Percentiles rank a stretch among this genome's conserved stretches.
Evolutionary conservation across 2,797 vertebrate genomes (phyloP).

Genomic region (Parauchenoglanis punctatus): DNA sequence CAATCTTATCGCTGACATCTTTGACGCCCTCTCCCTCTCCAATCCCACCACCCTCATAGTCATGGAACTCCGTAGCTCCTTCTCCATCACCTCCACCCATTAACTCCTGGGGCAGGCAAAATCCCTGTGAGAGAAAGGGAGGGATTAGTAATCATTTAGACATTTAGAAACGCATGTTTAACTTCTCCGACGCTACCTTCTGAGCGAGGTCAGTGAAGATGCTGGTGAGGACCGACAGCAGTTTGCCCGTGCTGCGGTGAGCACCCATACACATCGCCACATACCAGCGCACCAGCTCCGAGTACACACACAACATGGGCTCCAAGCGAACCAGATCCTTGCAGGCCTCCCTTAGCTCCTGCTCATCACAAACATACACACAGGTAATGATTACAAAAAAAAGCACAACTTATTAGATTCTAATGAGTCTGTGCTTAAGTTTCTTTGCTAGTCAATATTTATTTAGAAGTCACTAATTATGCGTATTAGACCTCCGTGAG

Average conservation of each 20-base stretch:
- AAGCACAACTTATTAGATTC: no score
- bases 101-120: conserved; percentile 93
- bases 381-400: not conserved
- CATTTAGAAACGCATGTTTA: not conserved
- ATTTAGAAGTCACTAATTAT: no score
- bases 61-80: conserved; percentile 89
- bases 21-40: conserved; percentile 94
- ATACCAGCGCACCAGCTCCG: conserved; percentile 86
- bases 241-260: conserved; percentile 89
- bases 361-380: conserved; percentile 37
- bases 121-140: conserved; percentile 77
- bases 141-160: not conserved
- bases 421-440: no score
- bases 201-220: conserved; percentile 91
- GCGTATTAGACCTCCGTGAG: no score
- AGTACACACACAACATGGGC: conserved; percentile 87
- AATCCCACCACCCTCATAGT: conserved; percentile 92
- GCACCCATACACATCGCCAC: conserved; percentile 83
- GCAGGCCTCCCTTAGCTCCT: conserved; percentile 85
- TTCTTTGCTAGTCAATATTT: no score
- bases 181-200: conserved; percentile 77
- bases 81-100: conserved; percentile 84
- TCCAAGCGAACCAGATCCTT: conserved; percentile 81
- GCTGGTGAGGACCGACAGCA: conserved; percentile 86
- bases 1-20: conserved; percentile 95